A percentile compares a stretch with the other conserved stretches of the same genome.
phyloP scores from a whole-genome alignment of 2,113 vertebrate species.

The Myotis davidii region DNA sequence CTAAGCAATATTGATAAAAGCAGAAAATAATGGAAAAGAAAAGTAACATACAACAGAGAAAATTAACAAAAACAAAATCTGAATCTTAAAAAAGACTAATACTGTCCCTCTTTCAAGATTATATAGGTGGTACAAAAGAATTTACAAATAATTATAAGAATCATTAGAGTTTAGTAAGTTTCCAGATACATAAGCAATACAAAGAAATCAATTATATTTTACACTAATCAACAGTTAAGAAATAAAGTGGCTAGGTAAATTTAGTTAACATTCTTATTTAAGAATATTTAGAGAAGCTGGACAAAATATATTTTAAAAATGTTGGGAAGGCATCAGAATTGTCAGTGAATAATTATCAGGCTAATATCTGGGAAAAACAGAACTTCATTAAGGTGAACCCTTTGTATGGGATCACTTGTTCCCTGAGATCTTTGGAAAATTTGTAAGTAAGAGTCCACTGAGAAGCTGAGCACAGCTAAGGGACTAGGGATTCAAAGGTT shows the following conservation, averaged over 20 bases:
- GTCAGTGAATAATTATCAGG: not conserved
- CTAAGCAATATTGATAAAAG: not conserved
- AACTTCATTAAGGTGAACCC: not conserved
- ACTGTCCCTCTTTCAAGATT: not conserved
- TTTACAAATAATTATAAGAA: conserved; percentile 6
- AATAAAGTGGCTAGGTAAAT: not conserved
- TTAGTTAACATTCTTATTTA: not conserved
- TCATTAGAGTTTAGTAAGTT: not conserved
- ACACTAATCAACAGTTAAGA: not conserved
- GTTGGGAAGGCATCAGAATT: not conserved
- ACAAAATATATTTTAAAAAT: not conserved
- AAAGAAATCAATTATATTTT: not conserved
- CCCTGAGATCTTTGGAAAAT: not conserved
- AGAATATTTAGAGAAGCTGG: not conserved
- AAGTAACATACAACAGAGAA: not conserved
- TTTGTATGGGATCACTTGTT: not conserved
- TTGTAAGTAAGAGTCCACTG: not conserved
- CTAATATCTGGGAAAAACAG: not conserved
- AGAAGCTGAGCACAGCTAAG: not conserved
- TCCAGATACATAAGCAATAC: not conserved
- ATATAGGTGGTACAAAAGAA: not conserved
- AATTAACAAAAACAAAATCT: conserved; percentile 19
- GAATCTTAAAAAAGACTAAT: not conserved
- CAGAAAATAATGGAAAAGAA: not conserved
- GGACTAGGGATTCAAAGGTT: not conserved